Conservation (phyloP, 1,140 invertebrate species). For the Ips nitidus region DNA sequence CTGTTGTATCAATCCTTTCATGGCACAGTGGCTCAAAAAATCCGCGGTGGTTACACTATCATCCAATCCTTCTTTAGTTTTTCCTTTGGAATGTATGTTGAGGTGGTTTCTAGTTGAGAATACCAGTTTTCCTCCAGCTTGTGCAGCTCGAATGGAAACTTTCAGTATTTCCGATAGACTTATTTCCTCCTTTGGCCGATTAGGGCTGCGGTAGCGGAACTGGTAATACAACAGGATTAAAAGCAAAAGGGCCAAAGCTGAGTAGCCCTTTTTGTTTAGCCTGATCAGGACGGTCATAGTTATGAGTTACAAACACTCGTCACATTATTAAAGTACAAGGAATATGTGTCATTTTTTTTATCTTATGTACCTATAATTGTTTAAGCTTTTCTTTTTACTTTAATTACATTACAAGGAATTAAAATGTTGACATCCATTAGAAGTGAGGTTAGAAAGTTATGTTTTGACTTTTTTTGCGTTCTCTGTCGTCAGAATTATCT, state of each 20-base stretch:
- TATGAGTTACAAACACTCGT: too few relatives aligned
- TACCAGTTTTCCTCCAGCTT: slow-evolving; percentile 78
- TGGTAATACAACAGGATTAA: background rate
- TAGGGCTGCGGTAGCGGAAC: background rate
- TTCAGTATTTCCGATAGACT: slow-evolving; percentile 76
- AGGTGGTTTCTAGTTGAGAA: slow-evolving; percentile 63
- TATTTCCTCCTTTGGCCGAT: slow-evolving; percentile 30
- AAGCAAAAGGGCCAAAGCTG: background rate
- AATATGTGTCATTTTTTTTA: too few relatives aligned
- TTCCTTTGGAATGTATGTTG: slow-evolving; percentile 76
- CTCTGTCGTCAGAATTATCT: too few relatives aligned
- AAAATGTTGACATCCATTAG: too few relatives aligned
- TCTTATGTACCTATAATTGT: too few relatives aligned
- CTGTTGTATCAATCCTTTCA: slow-evolving; percentile 76
- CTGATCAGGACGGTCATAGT: background rate
- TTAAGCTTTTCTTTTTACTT: too few relatives aligned
- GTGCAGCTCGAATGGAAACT: slow-evolving; percentile 75
- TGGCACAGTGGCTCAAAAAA: slow-evolving; percentile 83
- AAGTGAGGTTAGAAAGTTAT: too few relatives aligned
- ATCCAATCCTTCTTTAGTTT: slow-evolving; percentile 83
- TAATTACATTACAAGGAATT: too few relatives aligned
- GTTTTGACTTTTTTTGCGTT: too few relatives aligned
- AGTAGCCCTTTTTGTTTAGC: background rate
- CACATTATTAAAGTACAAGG: too few relatives aligned
- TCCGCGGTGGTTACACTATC: slow-evolving; percentile 90